These are phyloP conservation scores for Augochlorella aurata DNA, from an alignment of 2,888 invertebrate species.

Conservation along the genomic window DNA sequence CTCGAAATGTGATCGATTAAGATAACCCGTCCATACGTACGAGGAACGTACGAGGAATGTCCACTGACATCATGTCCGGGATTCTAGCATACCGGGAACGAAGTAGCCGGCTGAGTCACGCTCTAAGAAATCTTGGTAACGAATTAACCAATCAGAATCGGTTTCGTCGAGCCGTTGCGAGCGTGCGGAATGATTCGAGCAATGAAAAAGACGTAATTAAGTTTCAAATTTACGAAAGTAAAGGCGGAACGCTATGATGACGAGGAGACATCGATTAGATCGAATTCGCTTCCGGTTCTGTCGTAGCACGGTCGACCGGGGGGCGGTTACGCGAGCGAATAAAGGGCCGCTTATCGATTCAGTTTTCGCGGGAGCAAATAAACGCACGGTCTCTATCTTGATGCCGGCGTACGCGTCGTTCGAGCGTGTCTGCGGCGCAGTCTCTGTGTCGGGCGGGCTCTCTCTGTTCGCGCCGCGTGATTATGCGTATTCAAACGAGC, in stretches of 20 bases:
- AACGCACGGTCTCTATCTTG: neutral
- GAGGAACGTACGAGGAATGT: neutral
- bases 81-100: neutral
- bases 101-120: neutral
- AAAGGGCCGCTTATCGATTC: neutral
- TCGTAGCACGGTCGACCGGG: neutral
- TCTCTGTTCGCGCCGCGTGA: conserved; percentile 25
- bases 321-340: neutral
- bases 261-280: neutral
- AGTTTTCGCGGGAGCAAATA: neutral
- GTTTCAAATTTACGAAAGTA: too few relatives aligned
- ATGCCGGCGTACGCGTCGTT: neutral
- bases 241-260: too few relatives aligned
- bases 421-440: neutral
- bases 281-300: conserved; percentile 1
- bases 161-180: too few relatives aligned
- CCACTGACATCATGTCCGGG: neutral
- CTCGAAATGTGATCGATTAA: neutral
- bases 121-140: neutral
- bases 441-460: neutral
- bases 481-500: conserved; percentile 29
- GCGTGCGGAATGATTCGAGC: too few relatives aligned
- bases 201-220: too few relatives aligned
- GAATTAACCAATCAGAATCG: neutral
- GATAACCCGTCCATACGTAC: neutral